Evolutionary conservation across 37 sponge, comb jelly and placozoan genomes (phyloP), one percentile per base, ranked within the genome.

Genomic region (Tethya wilhelma): DNA sequence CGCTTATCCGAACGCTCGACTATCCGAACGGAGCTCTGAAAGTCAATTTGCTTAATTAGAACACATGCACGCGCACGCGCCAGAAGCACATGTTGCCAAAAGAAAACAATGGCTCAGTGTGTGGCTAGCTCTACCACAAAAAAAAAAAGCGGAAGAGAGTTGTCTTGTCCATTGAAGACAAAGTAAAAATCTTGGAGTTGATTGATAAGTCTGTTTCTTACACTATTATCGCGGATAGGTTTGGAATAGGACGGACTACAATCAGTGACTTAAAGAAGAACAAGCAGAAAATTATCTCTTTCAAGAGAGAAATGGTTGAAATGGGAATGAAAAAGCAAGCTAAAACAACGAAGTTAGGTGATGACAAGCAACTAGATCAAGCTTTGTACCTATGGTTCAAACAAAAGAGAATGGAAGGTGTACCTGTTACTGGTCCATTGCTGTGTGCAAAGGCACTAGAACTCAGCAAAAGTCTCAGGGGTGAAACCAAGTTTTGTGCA

Each of bases 251-350:
- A 45, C 39, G 67, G 31, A 59, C 64, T 33, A 89, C 90, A 25
- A 69, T 89, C 22, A 44, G 80, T 28, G 79, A 78, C 60, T 84
- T 89, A 2, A 89, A 78, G 74, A 84, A 60, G 49, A 76, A 77
- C 45, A 78, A 79, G 73, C 67, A 67, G 40, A 78, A 84, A 46
- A 32, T 89, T 60, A 37, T 59, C 44, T 28, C 34, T 20, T 85
- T 75, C 74, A 81, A 69, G 42, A 36, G 36, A 55, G 38, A 67
- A n/a, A 77, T 29, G 66, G 60, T 44, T 44, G 73, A 71, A 40
- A 80, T 85, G 76, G 86, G 80, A 28, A 74, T 64, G 69, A 75
- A 36, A 64, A 59, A 34, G 25, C 25, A 22, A 29, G 38, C 74
- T 1, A 89, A 89, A 49, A 49, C 26, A 39, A 89, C 77, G 83